These are phyloP conservation scores for Noturus placidus DNA, from an alignment of 2,113 vertebrate genomes.

Conservation along the genomic window DNA sequence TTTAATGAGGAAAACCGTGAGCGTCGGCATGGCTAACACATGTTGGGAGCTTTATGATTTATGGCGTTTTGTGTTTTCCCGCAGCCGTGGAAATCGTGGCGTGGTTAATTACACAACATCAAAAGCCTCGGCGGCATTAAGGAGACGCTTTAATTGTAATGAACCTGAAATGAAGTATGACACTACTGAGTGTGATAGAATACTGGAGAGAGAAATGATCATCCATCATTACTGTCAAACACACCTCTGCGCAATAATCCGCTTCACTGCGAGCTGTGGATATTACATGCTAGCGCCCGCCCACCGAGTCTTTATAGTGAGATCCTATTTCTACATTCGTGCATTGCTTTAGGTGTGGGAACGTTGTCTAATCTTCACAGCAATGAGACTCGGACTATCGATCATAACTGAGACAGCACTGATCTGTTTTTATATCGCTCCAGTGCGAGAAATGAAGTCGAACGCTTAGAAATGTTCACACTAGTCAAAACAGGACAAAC, in stretches of 20 bases:
- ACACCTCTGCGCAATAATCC: conserved; percentile 20
- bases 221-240: conserved; percentile 32
- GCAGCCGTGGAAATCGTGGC: conserved; percentile 21
- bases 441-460: not conserved
- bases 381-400: not conserved
- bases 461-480: not conserved
- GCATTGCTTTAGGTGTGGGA: not conserved
- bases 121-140: conserved; percentile 21
- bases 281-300: conserved; percentile 10
- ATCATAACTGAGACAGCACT: not conserved
- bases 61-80: conserved; percentile 32
- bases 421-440: not conserved
- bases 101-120: conserved; percentile 48
- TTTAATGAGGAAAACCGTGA: conserved; percentile 42
- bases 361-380: not conserved
- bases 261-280: not conserved
- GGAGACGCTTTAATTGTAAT: conserved; percentile 40
- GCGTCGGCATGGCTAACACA: conserved; percentile 23
- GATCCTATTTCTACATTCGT: conserved; percentile 8
- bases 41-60: conserved; percentile 34
- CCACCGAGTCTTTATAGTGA: not conserved
- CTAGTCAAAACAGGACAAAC: not conserved
- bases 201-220: not conserved
- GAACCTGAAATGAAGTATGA: conserved; percentile 24
- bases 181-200: conserved; percentile 29